Base-by-base conservation (phyloP, 1,140 invertebrate genomes). In the Nasonia longicornis region DNA sequence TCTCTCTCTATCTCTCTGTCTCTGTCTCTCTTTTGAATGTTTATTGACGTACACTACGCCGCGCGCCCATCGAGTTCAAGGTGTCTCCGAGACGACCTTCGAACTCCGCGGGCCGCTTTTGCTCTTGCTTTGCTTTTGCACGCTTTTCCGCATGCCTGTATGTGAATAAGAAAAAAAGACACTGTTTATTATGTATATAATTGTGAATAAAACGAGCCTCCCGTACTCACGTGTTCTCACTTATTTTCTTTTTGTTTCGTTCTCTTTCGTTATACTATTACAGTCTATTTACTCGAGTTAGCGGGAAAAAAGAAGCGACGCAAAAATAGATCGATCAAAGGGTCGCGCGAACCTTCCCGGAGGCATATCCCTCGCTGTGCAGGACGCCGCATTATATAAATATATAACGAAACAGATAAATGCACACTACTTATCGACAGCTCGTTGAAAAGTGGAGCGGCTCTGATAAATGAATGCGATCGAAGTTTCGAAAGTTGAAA, bases 71-170 rank as follows among this genome's bases (percentile, higher is more conserved):
- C 31, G 35, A 35, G 26, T 64, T 45, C 45, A 10, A 74, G 22
- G 45, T 52, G 11, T 45, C 20, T 58, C 22, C 38, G 38, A 42
- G 38, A 42, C 38, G 38, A 42, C 38, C 38, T 42, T 73, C 78
- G 78, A 31, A 72, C 31, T 78, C 29, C 1, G 35, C 26, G 22
- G 31, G 31, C 48, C 71, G 70, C 64, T 66, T 69, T 80, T 58
- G n/a, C 52, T 71, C 11, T 77, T 58, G 73, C 67, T 70, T 64
- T 77, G 73, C 67, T 81, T 81, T 77, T 77, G 74, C 67, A 81
- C 66, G 31, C 20, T 81, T 77, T 72, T 67, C 14, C 14, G 64
- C 63, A 80, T 80, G 72, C 52, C 8, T 69, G 63, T 7, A 72
- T 76, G 20, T 76, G 42, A 71, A 70, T 14, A 70, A 67, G 63